Base-by-base conservation (phyloP, 2,888 invertebrate species). In the Tricholauxania praeusta region DNA sequence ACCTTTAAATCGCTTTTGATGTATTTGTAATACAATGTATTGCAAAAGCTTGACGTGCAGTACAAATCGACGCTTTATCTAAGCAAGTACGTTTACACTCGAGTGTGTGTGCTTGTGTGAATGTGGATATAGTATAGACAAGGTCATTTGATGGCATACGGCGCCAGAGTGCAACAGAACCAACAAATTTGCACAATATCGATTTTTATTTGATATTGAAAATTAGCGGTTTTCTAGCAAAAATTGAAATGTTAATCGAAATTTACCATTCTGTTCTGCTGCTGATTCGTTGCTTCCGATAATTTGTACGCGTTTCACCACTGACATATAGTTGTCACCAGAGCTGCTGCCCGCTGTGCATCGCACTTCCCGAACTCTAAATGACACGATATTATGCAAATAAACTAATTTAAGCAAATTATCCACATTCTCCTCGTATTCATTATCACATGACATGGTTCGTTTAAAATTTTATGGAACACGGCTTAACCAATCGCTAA, bases 241-340 rank as follows among this genome's bases (percentile, higher is more conserved):
- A 8, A 14, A 14, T 49, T 49, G 12, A 19, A 47, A 63, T 22
- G 19, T 12, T 15, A 15, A 28, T 22, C 4, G 6, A 12, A 57
- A 15, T 55, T 57, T 76, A 78, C 81, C 82, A 79, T 78, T 77
- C 76, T 79, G 62, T 22, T 73, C 76, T 72, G 77, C 69, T 5
- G 39, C 69, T 17, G 65, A 68, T 7, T 79, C 81, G 52, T 69
- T 80, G 22, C 8, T 39, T 39, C 10, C 39, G 6, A 39, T 39
- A 39, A 87, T 81, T 67, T 81, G 80, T 19, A 85, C 78, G 19
- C 87, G 83, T 77, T 86, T 86, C 32, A 87, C 85, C 67, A 85
- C 81, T 17, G 86, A 86, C 87, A 87, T 87, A 70, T 87, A 87
- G 76, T 87, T 87, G 76, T 87, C 87, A 63, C 87, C 87, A 64